phyloP scores from a whole-genome alignment of 2,113 vertebrate species.

The Hippocampus abdominalis region DNA sequence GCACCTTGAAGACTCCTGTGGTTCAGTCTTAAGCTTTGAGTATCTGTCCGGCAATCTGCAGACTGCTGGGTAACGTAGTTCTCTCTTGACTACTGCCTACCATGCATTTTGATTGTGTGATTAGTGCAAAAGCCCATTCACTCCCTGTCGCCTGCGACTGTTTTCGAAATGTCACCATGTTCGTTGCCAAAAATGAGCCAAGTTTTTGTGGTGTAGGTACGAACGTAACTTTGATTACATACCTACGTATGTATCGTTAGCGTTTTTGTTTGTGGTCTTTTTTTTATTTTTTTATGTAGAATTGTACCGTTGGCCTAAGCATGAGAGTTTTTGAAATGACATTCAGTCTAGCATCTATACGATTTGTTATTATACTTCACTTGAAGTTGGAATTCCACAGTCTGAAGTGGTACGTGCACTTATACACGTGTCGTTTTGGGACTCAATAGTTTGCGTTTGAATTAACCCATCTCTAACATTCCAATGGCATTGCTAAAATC shows the following conservation, averaged over 20 bases:
- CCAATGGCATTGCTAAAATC: too few relatives aligned
- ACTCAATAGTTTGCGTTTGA: not conserved
- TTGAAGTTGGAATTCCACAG: too few relatives aligned
- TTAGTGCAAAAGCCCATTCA: conserved; percentile 58
- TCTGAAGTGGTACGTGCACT: not conserved
- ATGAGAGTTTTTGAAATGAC: too few relatives aligned
- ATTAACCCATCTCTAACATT: not conserved
- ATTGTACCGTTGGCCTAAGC: too few relatives aligned
- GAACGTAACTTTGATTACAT: not conserved
- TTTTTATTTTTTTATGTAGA: not conserved
- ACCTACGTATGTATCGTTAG: not conserved
- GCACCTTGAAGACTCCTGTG: conserved; percentile 98
- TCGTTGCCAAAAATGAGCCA: not conserved
- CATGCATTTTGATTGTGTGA: conserved; percentile 57
- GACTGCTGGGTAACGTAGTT: conserved; percentile 79
- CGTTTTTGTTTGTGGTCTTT: not conserved
- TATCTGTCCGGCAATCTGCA: conserved; percentile 77
- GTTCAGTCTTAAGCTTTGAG: conserved; percentile 96
- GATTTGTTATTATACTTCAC: too few relatives aligned
- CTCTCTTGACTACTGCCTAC: conserved; percentile 61
- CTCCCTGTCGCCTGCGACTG: conserved; percentile 65
- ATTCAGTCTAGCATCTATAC: too few relatives aligned
- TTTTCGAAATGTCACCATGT: conserved; percentile 62
- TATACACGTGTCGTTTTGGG: not conserved
- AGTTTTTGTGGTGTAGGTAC: not conserved